phyloP scores from a whole-genome alignment of 1,140 invertebrate genomes.

The Drosophila azteca region DNA sequence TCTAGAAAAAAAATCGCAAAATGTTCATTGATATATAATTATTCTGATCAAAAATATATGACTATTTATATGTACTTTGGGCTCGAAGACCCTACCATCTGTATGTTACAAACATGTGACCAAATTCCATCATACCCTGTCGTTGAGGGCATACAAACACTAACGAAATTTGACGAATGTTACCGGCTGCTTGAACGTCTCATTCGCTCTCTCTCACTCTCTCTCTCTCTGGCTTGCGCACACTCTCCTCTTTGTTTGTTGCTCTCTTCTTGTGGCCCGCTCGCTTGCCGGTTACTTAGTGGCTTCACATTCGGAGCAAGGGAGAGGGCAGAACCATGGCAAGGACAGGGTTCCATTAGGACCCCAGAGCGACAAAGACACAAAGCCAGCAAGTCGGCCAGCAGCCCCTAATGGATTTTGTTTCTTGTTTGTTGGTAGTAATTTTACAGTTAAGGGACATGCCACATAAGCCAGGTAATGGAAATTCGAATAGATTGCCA shows the following conservation, averaged over 20 bases:
- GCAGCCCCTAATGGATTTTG: constrained; percentile 25
- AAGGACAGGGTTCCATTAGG: background rate
- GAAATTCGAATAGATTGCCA: constrained; percentile 7
- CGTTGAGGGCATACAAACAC: no score
- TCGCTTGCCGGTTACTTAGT: background rate
- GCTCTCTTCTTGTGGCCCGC: background rate
- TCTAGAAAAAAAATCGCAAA: no score
- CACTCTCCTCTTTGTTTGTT: no score
- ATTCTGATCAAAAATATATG: no score
- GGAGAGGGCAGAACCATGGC: background rate
- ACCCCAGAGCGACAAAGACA: no score
- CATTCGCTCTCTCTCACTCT: background rate
- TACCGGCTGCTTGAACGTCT: background rate
- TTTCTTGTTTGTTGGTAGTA: constrained; percentile 20
- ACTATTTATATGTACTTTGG: no score
- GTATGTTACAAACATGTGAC: no score
- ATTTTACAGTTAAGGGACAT: constrained; percentile 11
- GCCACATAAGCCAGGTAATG: constrained; percentile 14
- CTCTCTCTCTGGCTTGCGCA: background rate
- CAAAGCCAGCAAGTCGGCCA: constrained; percentile 1
- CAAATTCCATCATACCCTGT: no score
- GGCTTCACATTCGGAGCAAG: background rate
- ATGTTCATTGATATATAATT: no score
- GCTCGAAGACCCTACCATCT: no score
- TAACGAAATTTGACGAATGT: no score